phyloP scores from a whole-genome alignment of 2,888 invertebrate genomes.

The Nomada ruficornis region DNA sequence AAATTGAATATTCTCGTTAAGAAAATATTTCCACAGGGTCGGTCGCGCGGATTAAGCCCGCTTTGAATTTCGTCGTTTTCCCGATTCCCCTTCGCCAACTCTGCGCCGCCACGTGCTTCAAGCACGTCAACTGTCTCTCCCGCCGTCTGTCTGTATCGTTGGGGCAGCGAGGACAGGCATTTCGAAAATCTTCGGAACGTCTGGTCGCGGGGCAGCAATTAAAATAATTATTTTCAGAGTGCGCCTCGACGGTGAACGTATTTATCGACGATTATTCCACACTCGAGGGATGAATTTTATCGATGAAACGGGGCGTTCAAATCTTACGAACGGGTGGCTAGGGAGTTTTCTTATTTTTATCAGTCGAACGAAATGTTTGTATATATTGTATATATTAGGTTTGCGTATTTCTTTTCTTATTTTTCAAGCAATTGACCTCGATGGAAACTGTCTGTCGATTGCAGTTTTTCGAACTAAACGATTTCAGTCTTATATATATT shows the following conservation, averaged over 20 bases:
- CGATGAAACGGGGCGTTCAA: background rate
- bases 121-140: conserved; percentile 22
- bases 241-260: background rate
- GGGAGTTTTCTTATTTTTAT: background rate
- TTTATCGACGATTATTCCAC: conserved; percentile 22
- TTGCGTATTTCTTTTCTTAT: too few species aligned
- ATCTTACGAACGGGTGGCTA: background rate
- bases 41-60: conserved; percentile 61
- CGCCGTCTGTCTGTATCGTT: background rate
- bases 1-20: conserved; percentile 77
- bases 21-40: conserved; percentile 70
- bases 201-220: conserved; percentile 20
- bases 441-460: background rate
- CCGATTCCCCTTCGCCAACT: conserved; percentile 14
- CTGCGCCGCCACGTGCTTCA: background rate
- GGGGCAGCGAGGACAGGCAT: conserved; percentile 8
- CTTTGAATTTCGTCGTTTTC: conserved; percentile 61
- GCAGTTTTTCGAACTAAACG: background rate
- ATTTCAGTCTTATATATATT: background rate
- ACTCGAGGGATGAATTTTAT: background rate
- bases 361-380: background rate
- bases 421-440: background rate
- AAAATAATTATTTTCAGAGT: conserved; percentile 36
- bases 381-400: too few species aligned
- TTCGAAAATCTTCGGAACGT: conserved; percentile 28